Conservation (phyloP, 2,797 vertebrate genomes). For the Sebastes steindachneri region DNA sequence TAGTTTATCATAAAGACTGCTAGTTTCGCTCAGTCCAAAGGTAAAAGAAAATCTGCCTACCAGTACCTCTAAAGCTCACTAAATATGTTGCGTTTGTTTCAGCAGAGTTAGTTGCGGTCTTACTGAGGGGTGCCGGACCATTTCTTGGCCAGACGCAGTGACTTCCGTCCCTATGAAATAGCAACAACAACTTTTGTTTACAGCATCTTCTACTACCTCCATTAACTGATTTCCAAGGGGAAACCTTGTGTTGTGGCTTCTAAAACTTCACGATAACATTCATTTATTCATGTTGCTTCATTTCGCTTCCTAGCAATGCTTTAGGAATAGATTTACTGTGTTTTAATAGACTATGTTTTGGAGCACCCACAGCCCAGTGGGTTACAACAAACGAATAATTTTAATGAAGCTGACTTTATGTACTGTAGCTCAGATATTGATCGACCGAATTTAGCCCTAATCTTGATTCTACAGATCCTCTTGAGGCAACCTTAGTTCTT, state of each 20-base stretch:
- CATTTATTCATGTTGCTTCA: background rate
- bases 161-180: background rate
- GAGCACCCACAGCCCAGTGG: background rate
- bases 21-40: rapidly evolving
- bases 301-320: background rate
- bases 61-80: too few relatives aligned
- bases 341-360: background rate
- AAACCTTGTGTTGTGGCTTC: background rate
- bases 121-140: background rate
- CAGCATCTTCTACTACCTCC: background rate
- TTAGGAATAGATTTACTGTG: background rate
- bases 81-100: rapidly evolving
- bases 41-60: too few relatives aligned
- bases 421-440: background rate
- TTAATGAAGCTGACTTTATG: background rate
- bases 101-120: background rate
- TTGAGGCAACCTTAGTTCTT: background rate
- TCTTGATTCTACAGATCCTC: background rate
- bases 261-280: background rate
- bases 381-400: conserved; percentile 1
- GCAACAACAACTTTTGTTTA: background rate
- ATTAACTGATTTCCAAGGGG: background rate
- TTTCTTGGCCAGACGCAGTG: background rate
- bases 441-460: background rate
- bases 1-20: too few relatives aligned